These are phyloP conservation scores for Drosophila pegasa DNA, from an alignment of 2,888 invertebrate species.

Conservation along the genomic window DNA sequence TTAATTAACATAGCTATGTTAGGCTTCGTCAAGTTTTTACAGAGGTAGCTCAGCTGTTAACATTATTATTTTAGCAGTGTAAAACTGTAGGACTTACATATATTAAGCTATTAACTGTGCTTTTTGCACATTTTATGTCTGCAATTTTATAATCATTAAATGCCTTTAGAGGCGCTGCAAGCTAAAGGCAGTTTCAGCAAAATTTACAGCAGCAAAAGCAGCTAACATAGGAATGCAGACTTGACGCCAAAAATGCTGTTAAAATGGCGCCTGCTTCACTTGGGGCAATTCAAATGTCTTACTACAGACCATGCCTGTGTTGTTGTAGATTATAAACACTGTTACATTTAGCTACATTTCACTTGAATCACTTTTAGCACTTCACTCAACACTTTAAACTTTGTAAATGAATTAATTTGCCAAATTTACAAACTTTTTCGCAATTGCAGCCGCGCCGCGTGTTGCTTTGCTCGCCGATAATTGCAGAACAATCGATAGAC, in stretches of 20 bases:
- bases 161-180: not conserved
- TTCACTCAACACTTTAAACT: not conserved
- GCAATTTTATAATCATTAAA: not conserved
- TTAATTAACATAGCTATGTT: not conserved
- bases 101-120: not conserved
- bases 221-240: conserved; percentile 1
- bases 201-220: not conserved
- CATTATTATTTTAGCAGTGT: not conserved
- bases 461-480: not conserved
- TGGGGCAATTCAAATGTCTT: not conserved
- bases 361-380: not conserved
- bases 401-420: not conserved
- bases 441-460: not conserved
- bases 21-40: not conserved
- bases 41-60: not conserved
- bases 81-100: not conserved
- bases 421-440: not conserved
- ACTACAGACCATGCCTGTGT: too few relatives aligned
- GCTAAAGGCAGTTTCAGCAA: not conserved
- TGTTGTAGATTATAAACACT: too few relatives aligned
- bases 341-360: not conserved
- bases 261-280: not conserved
- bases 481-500: not conserved
- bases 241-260: not conserved
- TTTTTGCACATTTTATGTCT: not conserved